Percentiles rank a stretch among this genome's conserved stretches.
Conservation (phyloP, 2,888 invertebrate genomes). For the Nasonia oneida region DNA sequence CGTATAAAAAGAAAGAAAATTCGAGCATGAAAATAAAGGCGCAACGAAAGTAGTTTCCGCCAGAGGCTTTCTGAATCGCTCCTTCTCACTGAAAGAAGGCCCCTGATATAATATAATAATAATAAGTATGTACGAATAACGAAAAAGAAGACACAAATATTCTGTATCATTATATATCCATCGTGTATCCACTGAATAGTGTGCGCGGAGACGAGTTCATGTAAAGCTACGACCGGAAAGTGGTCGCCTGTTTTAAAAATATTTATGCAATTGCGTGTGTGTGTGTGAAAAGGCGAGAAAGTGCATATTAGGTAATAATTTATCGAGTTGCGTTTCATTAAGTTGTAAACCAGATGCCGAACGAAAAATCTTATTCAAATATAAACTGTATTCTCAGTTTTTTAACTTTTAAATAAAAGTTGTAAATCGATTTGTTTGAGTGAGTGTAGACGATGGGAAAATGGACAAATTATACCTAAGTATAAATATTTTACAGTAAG, state of each 20-base stretch:
- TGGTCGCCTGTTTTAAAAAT: conserved; percentile 12
- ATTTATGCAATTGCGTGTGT: not conserved
- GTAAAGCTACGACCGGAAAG: conserved; percentile 7
- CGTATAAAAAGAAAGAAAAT: not conserved
- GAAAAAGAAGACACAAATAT: conserved; percentile 19
- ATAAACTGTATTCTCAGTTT: too few species aligned
- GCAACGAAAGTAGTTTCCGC: conserved; percentile 42
- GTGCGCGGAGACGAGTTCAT: not conserved
- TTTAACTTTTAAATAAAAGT: too few species aligned
- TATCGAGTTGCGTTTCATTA: not conserved
- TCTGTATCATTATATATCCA: not conserved
- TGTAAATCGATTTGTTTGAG: not conserved
- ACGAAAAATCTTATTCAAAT: too few species aligned
- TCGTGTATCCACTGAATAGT: not conserved
- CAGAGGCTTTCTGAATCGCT: conserved; percentile 31
- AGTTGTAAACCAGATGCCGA: too few species aligned
- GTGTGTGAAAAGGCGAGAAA: not conserved
- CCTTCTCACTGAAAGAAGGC: conserved; percentile 29
- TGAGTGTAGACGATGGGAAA: not conserved
- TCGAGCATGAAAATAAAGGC: not conserved
- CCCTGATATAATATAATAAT: conserved; percentile 7
- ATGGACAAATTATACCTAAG: not conserved
- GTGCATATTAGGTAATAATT: not conserved
- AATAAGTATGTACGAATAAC: conserved; percentile 19
- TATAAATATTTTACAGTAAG: not conserved